Evolutionary conservation across 1,140 invertebrate genomes (phyloP).

Genomic region (Teleopsis dalmanni): DNA sequence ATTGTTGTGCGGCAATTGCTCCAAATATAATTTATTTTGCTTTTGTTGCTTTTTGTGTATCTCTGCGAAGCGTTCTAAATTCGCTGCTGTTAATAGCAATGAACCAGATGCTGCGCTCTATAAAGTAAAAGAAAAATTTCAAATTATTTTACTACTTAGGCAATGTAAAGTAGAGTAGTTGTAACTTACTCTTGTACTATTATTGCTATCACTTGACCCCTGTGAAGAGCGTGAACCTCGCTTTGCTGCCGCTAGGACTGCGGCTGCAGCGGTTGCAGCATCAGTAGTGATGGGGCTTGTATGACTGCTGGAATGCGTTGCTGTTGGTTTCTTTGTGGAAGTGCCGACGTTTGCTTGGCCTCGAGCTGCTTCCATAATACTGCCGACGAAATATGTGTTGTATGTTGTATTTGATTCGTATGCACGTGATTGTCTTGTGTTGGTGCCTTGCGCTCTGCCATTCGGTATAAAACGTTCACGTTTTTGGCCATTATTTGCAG

Average conservation of each 20-base stretch:
- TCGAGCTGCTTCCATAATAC: too few relatives aligned
- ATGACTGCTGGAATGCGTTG: background rate
- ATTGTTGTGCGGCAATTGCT: slow-evolving; percentile 28
- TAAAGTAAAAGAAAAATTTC: slow-evolving; percentile 19
- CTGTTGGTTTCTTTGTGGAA: background rate
- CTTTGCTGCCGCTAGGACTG: slow-evolving; percentile 15
- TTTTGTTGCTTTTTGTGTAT: slow-evolving; percentile 51
- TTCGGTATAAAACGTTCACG: background rate
- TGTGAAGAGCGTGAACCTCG: slow-evolving; percentile 65
- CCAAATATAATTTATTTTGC: slow-evolving; percentile 25
- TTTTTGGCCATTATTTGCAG: slow-evolving; percentile 21
- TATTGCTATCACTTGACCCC: slow-evolving; percentile 64
- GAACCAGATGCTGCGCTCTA: slow-evolving; percentile 74
- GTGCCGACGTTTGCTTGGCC: too few relatives aligned
- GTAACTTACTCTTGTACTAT: slow-evolving; percentile 66
- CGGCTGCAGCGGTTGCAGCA: slow-evolving; percentile 27
- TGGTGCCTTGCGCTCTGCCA: background rate
- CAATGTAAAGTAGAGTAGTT: background rate
- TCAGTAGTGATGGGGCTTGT: slow-evolving; percentile 29
- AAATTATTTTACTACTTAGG: background rate
- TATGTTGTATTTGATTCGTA: too few relatives aligned
- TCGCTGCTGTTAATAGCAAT: slow-evolving; percentile 65
- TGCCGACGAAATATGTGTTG: too few relatives aligned
- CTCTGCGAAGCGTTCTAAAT: slow-evolving; percentile 58
- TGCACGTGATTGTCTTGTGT: too few relatives aligned